A percentile compares a stretch with the other conserved stretches of the same genome.
Evolutionary conservation across 1,140 invertebrate species (phyloP).

Genomic region (Heliconius melpomene): DNA sequence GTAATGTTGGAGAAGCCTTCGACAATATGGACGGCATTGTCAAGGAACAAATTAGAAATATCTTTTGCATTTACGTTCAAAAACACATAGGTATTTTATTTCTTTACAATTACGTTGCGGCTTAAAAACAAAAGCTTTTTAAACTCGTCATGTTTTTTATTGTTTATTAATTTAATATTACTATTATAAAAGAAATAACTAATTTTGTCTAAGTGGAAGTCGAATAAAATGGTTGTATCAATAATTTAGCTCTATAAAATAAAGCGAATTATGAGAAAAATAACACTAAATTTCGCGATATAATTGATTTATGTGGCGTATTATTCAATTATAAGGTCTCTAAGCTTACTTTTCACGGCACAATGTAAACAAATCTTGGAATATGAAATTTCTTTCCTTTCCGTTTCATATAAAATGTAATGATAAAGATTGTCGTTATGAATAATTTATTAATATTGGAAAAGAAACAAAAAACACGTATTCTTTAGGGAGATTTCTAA

Average conservation of each 20-base stretch:
- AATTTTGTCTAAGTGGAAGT: not conserved
- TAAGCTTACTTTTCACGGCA: not conserved
- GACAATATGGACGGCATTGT: no score
- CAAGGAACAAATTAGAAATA: no score
- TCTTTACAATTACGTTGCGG: no score
- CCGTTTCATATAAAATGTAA: slow-evolving; percentile 9
- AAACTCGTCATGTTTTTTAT: not conserved
- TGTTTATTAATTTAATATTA: not conserved
- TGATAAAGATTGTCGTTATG: slow-evolving; percentile 6
- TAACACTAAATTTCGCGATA: not conserved
- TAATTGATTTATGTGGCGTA: not conserved
- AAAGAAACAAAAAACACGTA: not conserved
- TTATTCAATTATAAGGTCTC: not conserved
- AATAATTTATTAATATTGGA: not conserved
- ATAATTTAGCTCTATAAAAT: not conserved
- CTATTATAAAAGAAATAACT: no score
- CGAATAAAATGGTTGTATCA: not conserved
- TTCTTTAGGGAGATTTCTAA: not conserved
- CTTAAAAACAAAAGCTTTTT: no score
- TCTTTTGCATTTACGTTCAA: not conserved
- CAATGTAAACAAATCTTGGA: slow-evolving; percentile 7
- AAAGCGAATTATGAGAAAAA: not conserved
- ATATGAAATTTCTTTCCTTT: slow-evolving; percentile 7
- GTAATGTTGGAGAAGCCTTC: no score
- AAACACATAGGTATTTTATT: not conserved